Conservation (phyloP, 2,797 vertebrate species). For the Merluccius polli region DNA sequence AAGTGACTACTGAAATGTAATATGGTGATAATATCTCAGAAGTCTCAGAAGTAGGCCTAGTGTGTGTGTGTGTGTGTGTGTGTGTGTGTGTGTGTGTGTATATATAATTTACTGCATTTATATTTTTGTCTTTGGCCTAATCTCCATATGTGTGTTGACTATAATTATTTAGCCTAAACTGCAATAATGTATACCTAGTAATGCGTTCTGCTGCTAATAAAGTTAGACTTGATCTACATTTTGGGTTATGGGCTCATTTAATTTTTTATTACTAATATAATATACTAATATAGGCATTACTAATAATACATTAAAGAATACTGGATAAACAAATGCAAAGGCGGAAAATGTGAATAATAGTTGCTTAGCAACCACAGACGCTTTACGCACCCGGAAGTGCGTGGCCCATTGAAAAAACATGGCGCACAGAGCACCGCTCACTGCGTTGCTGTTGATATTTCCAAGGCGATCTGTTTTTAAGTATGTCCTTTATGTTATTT, state of each 20-base stretch:
- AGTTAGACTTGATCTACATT: neutral
- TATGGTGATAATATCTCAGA: no score
- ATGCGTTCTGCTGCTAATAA: neutral
- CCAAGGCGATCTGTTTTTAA: conserved; percentile 8
- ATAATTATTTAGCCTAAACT: no score
- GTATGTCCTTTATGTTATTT: conserved; percentile 12
- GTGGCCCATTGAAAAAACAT: conserved; percentile 67
- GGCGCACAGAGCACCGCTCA: conserved; percentile 51
- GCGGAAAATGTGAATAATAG: conserved; percentile 15
- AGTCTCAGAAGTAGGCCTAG: no score
- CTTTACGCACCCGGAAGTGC: conserved; percentile 69
- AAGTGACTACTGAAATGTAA: no score
- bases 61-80: no score
- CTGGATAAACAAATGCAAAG: neutral
- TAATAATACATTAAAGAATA: neutral
- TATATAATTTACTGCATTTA: no score
- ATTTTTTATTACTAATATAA: no score
- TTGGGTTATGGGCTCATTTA: neutral
- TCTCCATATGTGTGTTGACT: no score
- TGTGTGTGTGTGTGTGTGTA: no score
- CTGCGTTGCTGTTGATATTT: conserved; percentile 17
- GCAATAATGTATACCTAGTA: no score
- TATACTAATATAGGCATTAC: no score
- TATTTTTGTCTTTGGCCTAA: no score
- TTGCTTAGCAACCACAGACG: conserved; percentile 69